Evolutionary conservation across 2,113 vertebrate genomes (phyloP), one percentile per base, ranked within the genome.

Genomic region (Ptilonorhynchus violaceus): DNA sequence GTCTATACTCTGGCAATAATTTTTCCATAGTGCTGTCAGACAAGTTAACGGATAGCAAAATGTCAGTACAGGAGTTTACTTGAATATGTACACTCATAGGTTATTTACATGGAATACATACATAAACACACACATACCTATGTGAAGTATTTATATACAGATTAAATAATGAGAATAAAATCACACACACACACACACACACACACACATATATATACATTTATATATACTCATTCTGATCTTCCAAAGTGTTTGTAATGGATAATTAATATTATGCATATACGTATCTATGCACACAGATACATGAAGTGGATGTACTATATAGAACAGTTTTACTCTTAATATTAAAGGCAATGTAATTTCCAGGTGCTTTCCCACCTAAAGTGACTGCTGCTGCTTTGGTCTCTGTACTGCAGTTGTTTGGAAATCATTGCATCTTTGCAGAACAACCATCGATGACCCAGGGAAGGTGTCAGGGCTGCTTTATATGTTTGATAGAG

Each of bases 181-280:
- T n/a, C 1, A 42, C 4, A 52, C 2, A 50, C 2, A 31, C 15
- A 15, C 1, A 42, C 4, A 52, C 2, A 50, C 2, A 31, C 1
- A 42, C 4, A 52, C 2, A 50, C 2, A 31, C 15, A 15, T 9
- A 1, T 11, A 10, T 22, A 35, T 39, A 37, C 5, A 55, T 39
- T n/a, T 59, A 15, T 14, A 50, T 27, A 68, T 24, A 60, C 1
- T 67, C 8, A 70, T 46, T 7, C 31, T 68, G n/a, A 42, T 49
- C 22, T 87, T 59, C 44, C 6, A 11, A 13, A 72, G 33, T 25
- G 23, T 53, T 85, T 92, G 6, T 23, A 92, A 39, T 1, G 4
- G 17, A 27, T 60, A n/a, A 20, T 47, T 74, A 72, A 33, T 35
- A 49, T 37, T 73, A 63, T 15, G 17, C 11, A 28, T 42, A 18